Evolutionary conservation across 1,140 invertebrate species (phyloP), one percentile per base, ranked within the genome.

Genomic region (Leucophenga varia): DNA sequence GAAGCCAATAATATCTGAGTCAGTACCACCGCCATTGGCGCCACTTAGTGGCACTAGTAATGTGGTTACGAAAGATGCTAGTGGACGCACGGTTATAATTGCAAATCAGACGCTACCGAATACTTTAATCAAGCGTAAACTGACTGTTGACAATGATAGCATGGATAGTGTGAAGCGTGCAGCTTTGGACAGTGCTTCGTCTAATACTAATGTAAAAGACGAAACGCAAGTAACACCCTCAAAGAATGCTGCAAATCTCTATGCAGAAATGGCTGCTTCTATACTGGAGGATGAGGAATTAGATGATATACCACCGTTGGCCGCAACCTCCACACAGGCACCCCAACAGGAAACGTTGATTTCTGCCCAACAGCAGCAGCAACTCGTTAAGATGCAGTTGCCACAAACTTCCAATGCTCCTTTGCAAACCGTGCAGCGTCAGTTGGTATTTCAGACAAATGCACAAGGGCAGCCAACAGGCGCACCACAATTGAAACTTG

Each of bases 161-260:
- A 8, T 43, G 28, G 42, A 54, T 40, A 44, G 48, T 34, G 40
- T 32, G 8, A 52, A 52, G 28, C 43, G 49, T 14, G 7, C 38
- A 35, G 46, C 31, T 57, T 47, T 45, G 20, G 30, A 48, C 78
- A 21, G 16, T 2, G n/a, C 9, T 31, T n/a, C n/a, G n/a, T n/a
- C n/a, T n/a, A 17, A 65, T 1, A 63, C 59, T 1, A 74, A 58
- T 1, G 76, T 77, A 32, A 41, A 25, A 13, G 49, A 52, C 3
- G 54, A 55, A 2, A 8, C 14, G 3, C 46, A 38, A 41, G 36
- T 77, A 1, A 79, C 79, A 1, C 82, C 83, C 0, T 85, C 83
- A 1, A 83, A 82, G 1, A 82, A 82, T 2, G 83, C 84, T 1
- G 84, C 83, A 0, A 85, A 85, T 69, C 61, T 85, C n/a, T 85